Conservation (phyloP, 2,113 vertebrate genomes). For the Erythrocercus mccallii region DNA sequence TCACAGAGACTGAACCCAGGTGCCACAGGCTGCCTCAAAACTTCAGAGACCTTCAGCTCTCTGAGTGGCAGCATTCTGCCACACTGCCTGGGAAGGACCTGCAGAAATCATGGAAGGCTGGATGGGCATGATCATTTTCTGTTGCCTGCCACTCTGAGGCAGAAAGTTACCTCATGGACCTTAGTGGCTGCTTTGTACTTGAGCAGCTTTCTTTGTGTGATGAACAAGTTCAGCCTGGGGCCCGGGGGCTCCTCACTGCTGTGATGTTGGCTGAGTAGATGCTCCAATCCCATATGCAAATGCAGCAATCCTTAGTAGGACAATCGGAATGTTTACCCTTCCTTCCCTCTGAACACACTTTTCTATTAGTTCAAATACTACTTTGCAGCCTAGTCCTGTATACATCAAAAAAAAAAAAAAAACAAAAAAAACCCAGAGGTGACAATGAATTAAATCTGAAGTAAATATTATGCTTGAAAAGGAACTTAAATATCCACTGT, state of each 20-base stretch:
- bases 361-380: background rate
- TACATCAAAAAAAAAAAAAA: background rate
- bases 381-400: background rate
- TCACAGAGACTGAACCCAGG: rapidly evolving
- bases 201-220: background rate
- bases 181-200: background rate
- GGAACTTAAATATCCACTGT: background rate
- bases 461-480: background rate
- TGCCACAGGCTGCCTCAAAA: background rate
- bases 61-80: background rate
- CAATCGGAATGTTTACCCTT: background rate
- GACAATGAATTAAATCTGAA: background rate
- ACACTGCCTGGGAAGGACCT: background rate
- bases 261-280: background rate
- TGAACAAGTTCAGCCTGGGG: background rate
- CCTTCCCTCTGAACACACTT: background rate
- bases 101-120: rapidly evolving
- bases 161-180: background rate
- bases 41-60: background rate
- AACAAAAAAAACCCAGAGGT: background rate
- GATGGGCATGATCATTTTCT: background rate
- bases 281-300: background rate
- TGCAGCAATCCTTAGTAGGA: background rate
- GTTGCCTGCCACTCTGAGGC: background rate
- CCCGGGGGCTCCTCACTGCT: background rate